Percentiles rank a stretch among this genome's conserved stretches.
These are phyloP conservation scores for Triops cancriformis DNA, from an alignment of 1,140 invertebrate genomes.

Conservation along the genomic window DNA sequence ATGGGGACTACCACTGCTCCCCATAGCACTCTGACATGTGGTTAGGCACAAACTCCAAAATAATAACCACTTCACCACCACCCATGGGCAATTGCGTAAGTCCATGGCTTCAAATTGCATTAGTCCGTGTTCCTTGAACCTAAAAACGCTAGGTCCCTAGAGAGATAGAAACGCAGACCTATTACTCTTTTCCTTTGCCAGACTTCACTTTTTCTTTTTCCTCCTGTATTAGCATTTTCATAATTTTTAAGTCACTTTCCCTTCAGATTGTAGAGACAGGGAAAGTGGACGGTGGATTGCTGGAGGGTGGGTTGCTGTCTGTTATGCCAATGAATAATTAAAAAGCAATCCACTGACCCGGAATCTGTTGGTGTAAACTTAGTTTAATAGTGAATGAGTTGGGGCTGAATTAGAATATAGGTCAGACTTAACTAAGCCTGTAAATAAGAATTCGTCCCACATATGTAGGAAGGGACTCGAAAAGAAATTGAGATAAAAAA, in stretches of 20 bases:
- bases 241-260: not conserved
- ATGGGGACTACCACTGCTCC: not conserved
- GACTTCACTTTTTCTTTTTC: too few species aligned
- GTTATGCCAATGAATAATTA: not conserved
- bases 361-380: too few species aligned
- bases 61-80: not conserved
- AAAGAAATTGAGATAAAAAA: too few species aligned
- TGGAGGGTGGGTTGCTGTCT: not conserved
- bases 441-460: too few species aligned
- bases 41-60: not conserved
- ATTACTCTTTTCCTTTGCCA: too few species aligned
- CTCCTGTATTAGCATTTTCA: too few species aligned
- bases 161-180: too few species aligned
- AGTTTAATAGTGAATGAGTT: too few species aligned
- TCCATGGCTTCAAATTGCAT: not conserved
- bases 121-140: too few species aligned
- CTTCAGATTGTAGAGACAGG: not conserved
- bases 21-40: not conserved
- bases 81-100: not conserved
- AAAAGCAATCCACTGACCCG: not conserved
- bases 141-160: not conserved
- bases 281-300: not conserved
- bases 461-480: too few species aligned
- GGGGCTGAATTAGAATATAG: too few species aligned
- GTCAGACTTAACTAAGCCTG: too few species aligned